Percentiles rank a stretch among this genome's conserved stretches.
Evolutionary conservation across 2,888 invertebrate genomes (phyloP).

Genomic region (Drosophila colorata): DNA sequence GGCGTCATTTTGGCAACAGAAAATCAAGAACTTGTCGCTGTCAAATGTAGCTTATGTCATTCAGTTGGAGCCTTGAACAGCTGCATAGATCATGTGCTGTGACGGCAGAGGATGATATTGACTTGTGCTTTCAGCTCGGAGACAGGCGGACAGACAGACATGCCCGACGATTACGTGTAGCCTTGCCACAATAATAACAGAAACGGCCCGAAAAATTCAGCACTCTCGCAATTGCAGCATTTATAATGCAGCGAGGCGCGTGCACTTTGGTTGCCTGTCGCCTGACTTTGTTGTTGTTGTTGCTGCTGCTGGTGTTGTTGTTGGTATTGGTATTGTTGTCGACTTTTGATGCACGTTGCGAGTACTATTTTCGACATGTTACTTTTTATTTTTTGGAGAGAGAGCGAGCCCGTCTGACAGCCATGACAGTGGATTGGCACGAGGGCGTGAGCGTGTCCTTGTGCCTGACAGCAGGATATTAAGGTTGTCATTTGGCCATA

Average conservation of each 20-base stretch:
- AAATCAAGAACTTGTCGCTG: slow-evolving; percentile 19
- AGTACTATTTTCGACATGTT: slow-evolving; percentile 59
- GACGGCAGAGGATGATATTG: slow-evolving; percentile 34
- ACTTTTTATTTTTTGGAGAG: slow-evolving; percentile 23
- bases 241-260: slow-evolving; percentile 74
- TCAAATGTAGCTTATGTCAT: slow-evolving; percentile 35
- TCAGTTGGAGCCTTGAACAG: slow-evolving; percentile 13
- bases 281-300: slow-evolving; percentile 18
- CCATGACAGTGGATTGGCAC: slow-evolving; percentile 52
- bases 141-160: slow-evolving; percentile 29
- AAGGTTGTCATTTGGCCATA: slow-evolving; percentile 53
- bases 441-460: slow-evolving; percentile 37
- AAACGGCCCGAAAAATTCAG: slow-evolving; percentile 33
- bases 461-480: slow-evolving; percentile 72
- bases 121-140: slow-evolving; percentile 35
- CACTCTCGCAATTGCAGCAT: slow-evolving; percentile 73
- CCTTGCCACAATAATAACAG: slow-evolving; percentile 31
- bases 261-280: slow-evolving; percentile 38
- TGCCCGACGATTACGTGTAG: slow-evolving; percentile 19
- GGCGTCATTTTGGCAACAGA: no score
- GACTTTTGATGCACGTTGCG: slow-evolving; percentile 36
- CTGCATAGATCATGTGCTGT: slow-evolving; percentile 14
- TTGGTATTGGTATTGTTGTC: slow-evolving; percentile 19
- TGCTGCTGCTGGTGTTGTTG: slow-evolving; percentile 25
- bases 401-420: slow-evolving; percentile 48